These are phyloP conservation scores for Anguilla megastoma DNA, from an alignment of 2,797 vertebrate species.

Conservation along the genomic window DNA sequence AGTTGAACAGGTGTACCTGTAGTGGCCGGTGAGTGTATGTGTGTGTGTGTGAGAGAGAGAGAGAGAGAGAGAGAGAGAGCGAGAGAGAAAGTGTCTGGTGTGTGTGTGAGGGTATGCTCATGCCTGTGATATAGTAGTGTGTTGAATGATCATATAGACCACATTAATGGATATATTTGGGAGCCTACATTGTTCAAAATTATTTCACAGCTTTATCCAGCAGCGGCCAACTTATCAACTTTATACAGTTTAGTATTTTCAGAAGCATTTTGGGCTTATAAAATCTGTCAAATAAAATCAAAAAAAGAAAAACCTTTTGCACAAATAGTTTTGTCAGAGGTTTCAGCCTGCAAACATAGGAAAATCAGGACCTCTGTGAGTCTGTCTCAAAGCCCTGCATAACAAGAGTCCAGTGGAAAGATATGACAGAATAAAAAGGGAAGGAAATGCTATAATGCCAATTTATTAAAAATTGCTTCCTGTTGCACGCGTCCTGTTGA, in stretches of 20 bases:
- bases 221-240: not conserved
- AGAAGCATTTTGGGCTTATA: not conserved
- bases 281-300: no score
- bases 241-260: not conserved
- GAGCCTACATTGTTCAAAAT: not conserved
- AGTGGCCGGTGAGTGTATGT: no score
- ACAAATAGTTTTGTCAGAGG: not conserved
- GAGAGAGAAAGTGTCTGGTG: no score
- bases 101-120: not conserved
- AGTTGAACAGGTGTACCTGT: no score
- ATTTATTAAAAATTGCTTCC: not conserved
- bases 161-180: not conserved
- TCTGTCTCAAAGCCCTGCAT: not conserved
- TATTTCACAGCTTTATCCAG: not conserved
- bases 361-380: not conserved
- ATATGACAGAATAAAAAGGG: not conserved
- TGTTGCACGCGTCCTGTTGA: not conserved
- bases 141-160: no score
- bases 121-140: not conserved
- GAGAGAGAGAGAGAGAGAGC: no score
- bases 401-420: not conserved
- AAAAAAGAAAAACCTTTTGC: no score
- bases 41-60: no score
- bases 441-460: not conserved
- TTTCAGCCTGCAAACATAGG: not conserved